phyloP scores from a whole-genome alignment of 2,888 invertebrate genomes.

The Stenotaenia linearis region DNA sequence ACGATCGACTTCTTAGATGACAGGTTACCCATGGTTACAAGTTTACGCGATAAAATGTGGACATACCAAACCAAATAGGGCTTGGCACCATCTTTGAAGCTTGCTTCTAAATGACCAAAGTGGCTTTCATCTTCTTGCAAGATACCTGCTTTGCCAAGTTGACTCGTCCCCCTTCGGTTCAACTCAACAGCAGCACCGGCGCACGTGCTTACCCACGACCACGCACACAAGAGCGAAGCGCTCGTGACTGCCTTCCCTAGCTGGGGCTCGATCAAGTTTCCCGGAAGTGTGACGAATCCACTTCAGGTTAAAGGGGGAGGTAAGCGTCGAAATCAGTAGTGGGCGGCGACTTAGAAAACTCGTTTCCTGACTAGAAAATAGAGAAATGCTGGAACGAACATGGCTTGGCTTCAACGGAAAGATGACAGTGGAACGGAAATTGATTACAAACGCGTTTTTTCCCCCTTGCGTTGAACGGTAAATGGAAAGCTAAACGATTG shows the following conservation, averaged over 20 bases:
- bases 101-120: not conserved
- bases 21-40: constrained; percentile 21
- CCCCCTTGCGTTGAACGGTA: not conserved
- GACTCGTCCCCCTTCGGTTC: not conserved
- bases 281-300: constrained; percentile 27
- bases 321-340: not conserved
- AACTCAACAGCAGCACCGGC: not conserved
- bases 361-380: not conserved
- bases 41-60: not conserved
- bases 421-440: constrained; percentile 5
- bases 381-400: not conserved
- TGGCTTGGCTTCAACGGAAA: not conserved
- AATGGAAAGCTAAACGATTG: not conserved
- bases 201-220: not conserved
- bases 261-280: constrained; percentile 24
- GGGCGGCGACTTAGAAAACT: not conserved
- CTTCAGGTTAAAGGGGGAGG: not conserved
- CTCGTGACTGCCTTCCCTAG: not conserved
- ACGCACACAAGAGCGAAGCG: not conserved
- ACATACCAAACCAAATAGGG: not conserved
- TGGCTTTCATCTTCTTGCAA: not conserved
- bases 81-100: constrained; percentile 8
- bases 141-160: not conserved
- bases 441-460: not conserved
- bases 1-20: constrained; percentile 20